These are phyloP conservation scores for Lissocephala sabroskyi DNA, from an alignment of 2,888 invertebrate genomes.

Conservation along the genomic window DNA sequence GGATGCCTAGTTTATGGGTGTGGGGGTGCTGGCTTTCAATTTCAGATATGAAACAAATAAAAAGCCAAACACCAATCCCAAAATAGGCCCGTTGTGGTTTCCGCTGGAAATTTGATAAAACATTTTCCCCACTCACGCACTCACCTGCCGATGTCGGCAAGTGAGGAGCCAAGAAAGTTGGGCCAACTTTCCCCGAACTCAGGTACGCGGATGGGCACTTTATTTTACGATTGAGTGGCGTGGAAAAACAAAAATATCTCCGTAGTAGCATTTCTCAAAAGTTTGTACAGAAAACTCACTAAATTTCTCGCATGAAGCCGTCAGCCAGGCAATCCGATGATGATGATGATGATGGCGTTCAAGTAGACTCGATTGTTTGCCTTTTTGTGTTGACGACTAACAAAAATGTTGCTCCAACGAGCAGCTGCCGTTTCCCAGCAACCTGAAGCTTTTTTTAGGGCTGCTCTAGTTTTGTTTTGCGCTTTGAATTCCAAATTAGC, in stretches of 20 bases:
- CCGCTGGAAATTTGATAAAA: neutral
- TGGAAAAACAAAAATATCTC: no score
- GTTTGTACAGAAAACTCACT: no score
- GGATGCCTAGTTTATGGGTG: neutral
- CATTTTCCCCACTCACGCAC: neutral
- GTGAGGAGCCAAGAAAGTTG: no score
- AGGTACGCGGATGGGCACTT: no score
- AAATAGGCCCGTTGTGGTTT: neutral
- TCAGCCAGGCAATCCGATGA: no score
- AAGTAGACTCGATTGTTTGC: neutral
- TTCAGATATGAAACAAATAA: constrained; percentile 33
- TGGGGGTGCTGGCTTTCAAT: constrained; percentile 31
- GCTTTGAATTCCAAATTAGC: constrained; percentile 47
- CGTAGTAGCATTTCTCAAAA: no score
- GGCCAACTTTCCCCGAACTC: no score
- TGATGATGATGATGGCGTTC: no score
- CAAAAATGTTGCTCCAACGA: no score
- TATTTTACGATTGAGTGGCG: no score
- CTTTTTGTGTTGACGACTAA: neutral
- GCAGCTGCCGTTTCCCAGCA: no score
- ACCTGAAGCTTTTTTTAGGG: constrained; percentile 3
- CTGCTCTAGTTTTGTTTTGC: constrained; percentile 39
- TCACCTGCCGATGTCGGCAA: neutral
- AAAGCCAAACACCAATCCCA: constrained; percentile 20
- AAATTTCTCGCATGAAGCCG: no score